Conservation (phyloP, 2,113 vertebrate genomes). For the Leptosomus discolor region DNA sequence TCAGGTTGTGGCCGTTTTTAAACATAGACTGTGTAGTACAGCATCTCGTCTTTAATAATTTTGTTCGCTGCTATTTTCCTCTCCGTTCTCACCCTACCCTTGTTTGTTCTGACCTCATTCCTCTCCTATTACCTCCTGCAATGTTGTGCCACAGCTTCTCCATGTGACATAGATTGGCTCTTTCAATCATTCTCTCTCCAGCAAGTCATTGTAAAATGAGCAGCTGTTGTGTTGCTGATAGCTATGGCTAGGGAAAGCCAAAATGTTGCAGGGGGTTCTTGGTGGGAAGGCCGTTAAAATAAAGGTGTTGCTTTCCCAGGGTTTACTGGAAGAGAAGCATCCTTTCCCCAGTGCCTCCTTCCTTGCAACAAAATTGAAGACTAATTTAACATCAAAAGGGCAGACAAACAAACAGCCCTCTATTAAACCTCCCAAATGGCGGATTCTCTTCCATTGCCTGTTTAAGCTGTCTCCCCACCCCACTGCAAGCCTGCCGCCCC, state of each 20-base stretch:
- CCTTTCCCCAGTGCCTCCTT: conserved; percentile 25
- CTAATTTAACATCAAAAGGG: conserved; percentile 49
- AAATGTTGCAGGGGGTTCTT: conserved; percentile 44
- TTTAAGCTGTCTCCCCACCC: background rate
- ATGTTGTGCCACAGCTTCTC: conserved; percentile 54
- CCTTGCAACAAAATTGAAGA: conserved; percentile 30
- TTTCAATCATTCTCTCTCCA: conserved; percentile 54
- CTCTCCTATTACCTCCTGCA: conserved; percentile 55
- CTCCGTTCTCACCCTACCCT: conserved; percentile 2
- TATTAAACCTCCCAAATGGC: conserved; percentile 16
- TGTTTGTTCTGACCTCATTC: conserved; percentile 62
- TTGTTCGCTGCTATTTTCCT: conserved; percentile 8
- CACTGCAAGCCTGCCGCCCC: background rate
- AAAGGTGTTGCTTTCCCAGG: conserved; percentile 59
- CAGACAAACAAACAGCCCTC: conserved; percentile 29
- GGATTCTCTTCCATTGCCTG: background rate
- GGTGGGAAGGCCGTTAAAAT: conserved; percentile 60
- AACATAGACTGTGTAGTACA: background rate
- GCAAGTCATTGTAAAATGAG: conserved; percentile 62
- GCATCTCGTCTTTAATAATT: conserved; percentile 23
- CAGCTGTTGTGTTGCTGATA: conserved; percentile 67
- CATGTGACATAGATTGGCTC: conserved; percentile 65
- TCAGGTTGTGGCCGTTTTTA: background rate
- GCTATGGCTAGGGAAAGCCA: conserved; percentile 50
- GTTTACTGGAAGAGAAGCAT: conserved; percentile 31